phyloP scores from a whole-genome alignment of 2,113 vertebrate genomes.

The Trogon melanurus region DNA sequence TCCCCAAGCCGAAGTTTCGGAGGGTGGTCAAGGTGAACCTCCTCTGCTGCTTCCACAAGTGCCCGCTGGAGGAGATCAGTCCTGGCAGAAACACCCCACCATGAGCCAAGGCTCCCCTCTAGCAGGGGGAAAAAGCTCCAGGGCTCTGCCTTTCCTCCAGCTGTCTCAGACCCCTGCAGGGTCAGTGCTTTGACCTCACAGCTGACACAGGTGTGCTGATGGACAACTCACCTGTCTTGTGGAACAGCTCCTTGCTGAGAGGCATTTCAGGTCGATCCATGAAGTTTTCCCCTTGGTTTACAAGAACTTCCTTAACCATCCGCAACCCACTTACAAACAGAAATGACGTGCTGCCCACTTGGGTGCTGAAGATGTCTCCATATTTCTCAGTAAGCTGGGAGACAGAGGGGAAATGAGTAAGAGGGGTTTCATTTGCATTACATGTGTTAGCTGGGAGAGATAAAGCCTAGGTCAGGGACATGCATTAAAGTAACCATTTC shows the following conservation, averaged over 20 bases:
- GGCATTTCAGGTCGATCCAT: conserved; percentile 73
- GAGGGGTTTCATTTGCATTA: not conserved
- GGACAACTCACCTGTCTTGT: not conserved
- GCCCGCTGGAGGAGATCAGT: conserved; percentile 59
- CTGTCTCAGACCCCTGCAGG: not conserved
- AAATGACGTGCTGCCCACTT: conserved; percentile 36
- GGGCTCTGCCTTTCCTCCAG: not conserved
- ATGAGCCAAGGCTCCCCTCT: not conserved
- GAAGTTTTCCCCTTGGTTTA: conserved; percentile 81
- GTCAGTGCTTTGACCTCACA: not conserved
- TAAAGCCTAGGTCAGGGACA: not conserved
- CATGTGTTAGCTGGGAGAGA: not conserved
- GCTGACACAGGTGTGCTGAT: not conserved
- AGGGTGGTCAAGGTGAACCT: conserved; percentile 78
- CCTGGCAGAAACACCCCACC: conserved; percentile 1
- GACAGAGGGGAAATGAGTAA: not conserved
- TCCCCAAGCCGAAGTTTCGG: conserved; percentile 83
- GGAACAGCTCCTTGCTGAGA: accelerated
- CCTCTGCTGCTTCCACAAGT: conserved; percentile 78
- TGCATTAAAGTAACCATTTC: not conserved
- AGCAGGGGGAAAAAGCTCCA: accelerated
- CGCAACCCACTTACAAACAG: conserved; percentile 77
- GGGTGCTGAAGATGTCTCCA: conserved; percentile 75
- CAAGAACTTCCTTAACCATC: conserved; percentile 81
- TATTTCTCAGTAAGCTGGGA: conserved; percentile 76